Percentiles rank a stretch among this genome's conserved stretches.
Conservation (phyloP, 2,797 vertebrate genomes). For the Dallia pectoralis region DNA sequence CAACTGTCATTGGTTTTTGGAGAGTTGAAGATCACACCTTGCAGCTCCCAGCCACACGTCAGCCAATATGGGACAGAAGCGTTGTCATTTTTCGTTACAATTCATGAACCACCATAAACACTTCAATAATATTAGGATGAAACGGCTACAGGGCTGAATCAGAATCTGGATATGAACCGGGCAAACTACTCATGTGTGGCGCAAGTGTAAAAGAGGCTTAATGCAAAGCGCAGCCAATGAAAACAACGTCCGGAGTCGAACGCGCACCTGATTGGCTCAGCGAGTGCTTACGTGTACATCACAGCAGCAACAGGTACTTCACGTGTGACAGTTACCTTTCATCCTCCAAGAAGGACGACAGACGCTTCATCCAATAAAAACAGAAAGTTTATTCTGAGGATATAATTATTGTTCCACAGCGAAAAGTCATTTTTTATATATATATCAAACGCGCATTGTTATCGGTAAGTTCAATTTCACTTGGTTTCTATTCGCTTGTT, state of each 20-base stretch:
- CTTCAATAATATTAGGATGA: neutral
- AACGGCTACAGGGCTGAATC: neutral
- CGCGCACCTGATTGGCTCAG: constrained; percentile 68
- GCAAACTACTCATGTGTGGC: neutral
- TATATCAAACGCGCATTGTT: neutral
- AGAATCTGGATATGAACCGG: neutral
- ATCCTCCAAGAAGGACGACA: constrained; percentile 21
- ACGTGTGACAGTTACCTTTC: constrained; percentile 60
- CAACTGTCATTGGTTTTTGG: no score
- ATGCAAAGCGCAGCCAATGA: neutral
- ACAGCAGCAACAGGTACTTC: constrained; percentile 68
- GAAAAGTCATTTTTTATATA: neutral
- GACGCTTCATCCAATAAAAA: neutral
- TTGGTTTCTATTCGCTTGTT: neutral
- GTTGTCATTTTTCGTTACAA: no score
- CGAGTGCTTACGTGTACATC: constrained; percentile 78
- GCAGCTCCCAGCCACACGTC: no score
- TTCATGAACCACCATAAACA: no score
- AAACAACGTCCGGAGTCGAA: constrained; percentile 14
- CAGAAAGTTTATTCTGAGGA: neutral
- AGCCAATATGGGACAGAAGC: no score
- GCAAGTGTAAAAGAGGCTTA: constrained; percentile 1
- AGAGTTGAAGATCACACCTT: no score
- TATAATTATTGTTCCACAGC: neutral
- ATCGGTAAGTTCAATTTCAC: constrained; percentile 4